These are phyloP conservation scores for Sebastes diaconus DNA, from an alignment of 2,797 vertebrate species.

Conservation along the genomic window DNA sequence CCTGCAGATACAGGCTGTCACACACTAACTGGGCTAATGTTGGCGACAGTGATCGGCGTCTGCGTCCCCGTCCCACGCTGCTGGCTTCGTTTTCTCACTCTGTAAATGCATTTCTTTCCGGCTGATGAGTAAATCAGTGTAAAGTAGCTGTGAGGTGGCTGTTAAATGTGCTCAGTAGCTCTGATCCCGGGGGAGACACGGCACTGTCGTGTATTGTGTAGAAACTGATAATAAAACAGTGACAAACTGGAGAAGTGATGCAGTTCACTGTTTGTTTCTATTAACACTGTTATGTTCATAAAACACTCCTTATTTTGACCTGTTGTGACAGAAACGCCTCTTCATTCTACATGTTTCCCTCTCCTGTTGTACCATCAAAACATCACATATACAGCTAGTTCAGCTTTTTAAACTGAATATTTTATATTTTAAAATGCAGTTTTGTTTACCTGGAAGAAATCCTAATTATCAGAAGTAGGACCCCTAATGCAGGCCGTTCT, in stretches of 20 bases:
- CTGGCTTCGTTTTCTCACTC: neutral
- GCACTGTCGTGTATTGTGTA: neutral
- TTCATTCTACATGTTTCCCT: neutral
- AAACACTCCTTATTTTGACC: neutral
- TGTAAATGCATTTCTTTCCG: conserved; percentile 9
- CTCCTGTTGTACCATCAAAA: neutral
- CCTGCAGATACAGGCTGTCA: conserved; percentile 59
- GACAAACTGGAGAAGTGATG: neutral
- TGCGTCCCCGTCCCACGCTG: neutral
- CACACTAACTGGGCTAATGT: conserved; percentile 40
- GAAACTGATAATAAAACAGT: conserved; percentile 21
- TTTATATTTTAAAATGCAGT: no score
- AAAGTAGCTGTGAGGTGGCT: conserved; percentile 14
- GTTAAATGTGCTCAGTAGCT: conserved; percentile 23
- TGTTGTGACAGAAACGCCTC: neutral
- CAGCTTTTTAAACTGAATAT: neutral
- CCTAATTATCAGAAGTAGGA: neutral
- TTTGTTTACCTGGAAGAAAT: neutral
- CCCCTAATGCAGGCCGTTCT: no score
- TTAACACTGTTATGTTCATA: neutral
- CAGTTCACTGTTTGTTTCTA: neutral
- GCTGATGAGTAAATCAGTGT: conserved; percentile 9
- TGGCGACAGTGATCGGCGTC: conserved; percentile 38
- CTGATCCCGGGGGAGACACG: conserved; percentile 21
- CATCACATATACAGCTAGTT: neutral